Percentiles rank a stretch among this genome's conserved stretches.
phyloP scores from a whole-genome alignment of 2,797 vertebrate genomes.

The Vespertilio murinus region DNA sequence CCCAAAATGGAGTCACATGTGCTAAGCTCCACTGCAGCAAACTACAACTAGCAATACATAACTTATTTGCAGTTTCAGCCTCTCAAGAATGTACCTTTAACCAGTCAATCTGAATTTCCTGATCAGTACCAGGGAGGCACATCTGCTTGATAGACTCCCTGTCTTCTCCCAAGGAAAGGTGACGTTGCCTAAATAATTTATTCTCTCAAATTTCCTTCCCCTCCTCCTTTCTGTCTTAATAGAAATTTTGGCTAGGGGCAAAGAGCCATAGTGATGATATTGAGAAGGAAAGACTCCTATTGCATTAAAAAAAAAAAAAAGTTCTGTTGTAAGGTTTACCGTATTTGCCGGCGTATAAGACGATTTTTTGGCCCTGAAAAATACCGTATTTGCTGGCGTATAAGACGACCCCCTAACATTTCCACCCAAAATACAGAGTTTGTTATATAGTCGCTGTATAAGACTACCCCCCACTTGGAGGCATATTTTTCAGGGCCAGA shows the following conservation, averaged over 20 bases:
- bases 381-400: too few relatives aligned
- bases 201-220: not conserved
- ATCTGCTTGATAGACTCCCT: not conserved
- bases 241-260: not conserved
- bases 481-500: too few relatives aligned
- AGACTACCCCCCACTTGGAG: too few relatives aligned
- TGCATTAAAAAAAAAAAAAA: not conserved
- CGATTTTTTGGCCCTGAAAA: too few relatives aligned
- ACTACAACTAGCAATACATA: not conserved
- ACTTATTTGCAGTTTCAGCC: not conserved
- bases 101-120: not conserved
- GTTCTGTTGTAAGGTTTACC: constrained; percentile 26
- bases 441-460: too few relatives aligned
- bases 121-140: not conserved
- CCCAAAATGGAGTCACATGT: not conserved
- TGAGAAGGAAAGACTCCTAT: not conserved
- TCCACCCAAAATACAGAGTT: too few relatives aligned
- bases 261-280: not conserved
- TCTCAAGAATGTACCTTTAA: not conserved
- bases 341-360: too few relatives aligned
- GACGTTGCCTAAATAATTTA: not conserved
- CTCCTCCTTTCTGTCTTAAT: not conserved
- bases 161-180: not conserved
- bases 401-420: too few relatives aligned
- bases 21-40: not conserved